Conservation (phyloP, 1,140 invertebrate species). For the Zaprionus taronus region DNA sequence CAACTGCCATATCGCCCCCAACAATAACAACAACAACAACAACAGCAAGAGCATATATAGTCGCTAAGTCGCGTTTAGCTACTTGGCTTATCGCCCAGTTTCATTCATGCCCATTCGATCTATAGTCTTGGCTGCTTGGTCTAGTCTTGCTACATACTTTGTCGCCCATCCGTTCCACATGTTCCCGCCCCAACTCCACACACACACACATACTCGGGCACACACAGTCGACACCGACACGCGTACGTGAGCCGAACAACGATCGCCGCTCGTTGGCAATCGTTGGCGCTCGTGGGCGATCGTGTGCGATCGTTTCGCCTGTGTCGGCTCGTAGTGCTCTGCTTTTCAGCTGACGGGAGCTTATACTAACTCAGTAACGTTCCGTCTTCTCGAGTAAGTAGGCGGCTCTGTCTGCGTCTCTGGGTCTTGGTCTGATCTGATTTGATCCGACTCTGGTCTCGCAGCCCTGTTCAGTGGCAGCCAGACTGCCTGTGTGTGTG, state of each 20-base stretch:
- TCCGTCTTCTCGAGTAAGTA: slow-evolving; percentile 84
- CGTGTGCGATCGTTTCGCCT: slow-evolving; percentile 33
- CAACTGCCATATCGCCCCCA: slow-evolving; percentile 40
- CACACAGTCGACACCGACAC: slow-evolving; percentile 64
- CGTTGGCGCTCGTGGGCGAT: slow-evolving; percentile 1
- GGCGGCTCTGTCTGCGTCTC: slow-evolving; percentile 50
- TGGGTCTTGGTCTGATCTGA: slow-evolving; percentile 10
- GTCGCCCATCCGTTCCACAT: slow-evolving; percentile 71
- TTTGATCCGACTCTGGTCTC: slow-evolving; percentile 41
- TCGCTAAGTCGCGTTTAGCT: slow-evolving; percentile 18
- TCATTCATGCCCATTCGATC: slow-evolving; percentile 57
- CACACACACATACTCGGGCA: slow-evolving; percentile 25
- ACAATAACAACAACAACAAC: slow-evolving; percentile 36
- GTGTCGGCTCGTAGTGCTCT: slow-evolving; percentile 23
- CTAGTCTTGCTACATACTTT: slow-evolving; percentile 60
- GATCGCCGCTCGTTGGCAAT: slow-evolving; percentile 13
- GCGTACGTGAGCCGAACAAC: slow-evolving; percentile 57
- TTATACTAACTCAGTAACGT: slow-evolving; percentile 84
- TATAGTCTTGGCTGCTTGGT: slow-evolving; percentile 60
- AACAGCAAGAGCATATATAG: not conserved
- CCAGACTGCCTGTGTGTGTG: slow-evolving; percentile 24
- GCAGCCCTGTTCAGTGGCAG: slow-evolving; percentile 35
- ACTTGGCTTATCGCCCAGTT: slow-evolving; percentile 61
- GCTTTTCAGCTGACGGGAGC: slow-evolving; percentile 76
- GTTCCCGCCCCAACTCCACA: slow-evolving; percentile 11